Evolutionary conservation across 2,888 invertebrate genomes (phyloP).

Genomic region (Dynastes hyllus): DNA sequence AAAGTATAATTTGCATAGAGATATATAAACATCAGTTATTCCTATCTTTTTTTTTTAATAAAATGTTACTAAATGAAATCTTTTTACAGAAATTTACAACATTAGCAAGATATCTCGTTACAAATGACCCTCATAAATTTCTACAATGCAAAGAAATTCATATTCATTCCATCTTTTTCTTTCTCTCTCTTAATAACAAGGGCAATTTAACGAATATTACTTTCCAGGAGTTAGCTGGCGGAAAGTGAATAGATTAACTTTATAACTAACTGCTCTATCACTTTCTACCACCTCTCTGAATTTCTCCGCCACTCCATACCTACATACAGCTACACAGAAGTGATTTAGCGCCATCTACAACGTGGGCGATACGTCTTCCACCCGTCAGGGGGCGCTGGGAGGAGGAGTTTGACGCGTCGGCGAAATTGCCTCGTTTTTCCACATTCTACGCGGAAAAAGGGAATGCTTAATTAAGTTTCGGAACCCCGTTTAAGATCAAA

Average conservation of each 20-base stretch:
- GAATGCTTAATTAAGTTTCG: conserved; percentile 13
- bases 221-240: not conserved
- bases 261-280: not conserved
- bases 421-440: conserved; percentile 18
- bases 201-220: conserved; percentile 5
- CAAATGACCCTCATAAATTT: not conserved
- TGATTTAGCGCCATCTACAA: conserved; percentile 1
- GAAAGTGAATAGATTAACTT: conserved; percentile 19
- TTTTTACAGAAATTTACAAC: not conserved
- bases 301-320: not conserved
- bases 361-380: not conserved
- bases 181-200: not conserved
- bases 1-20: too few species aligned
- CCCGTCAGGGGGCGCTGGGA: not conserved
- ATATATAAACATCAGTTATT: too few species aligned
- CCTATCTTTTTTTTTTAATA: too few species aligned
- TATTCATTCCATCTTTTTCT: not conserved
- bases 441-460: conserved; percentile 7
- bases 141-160: not conserved
- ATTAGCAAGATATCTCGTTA: not conserved
- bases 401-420: conserved; percentile 3
- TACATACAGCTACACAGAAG: not conserved
- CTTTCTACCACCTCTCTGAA: not conserved
- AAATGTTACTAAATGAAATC: too few species aligned
- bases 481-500: conserved; percentile 9